Evolutionary conservation across 2,113 vertebrate genomes (phyloP), one percentile per base, ranked within the genome.

Genomic region (Scopus umbretta): DNA sequence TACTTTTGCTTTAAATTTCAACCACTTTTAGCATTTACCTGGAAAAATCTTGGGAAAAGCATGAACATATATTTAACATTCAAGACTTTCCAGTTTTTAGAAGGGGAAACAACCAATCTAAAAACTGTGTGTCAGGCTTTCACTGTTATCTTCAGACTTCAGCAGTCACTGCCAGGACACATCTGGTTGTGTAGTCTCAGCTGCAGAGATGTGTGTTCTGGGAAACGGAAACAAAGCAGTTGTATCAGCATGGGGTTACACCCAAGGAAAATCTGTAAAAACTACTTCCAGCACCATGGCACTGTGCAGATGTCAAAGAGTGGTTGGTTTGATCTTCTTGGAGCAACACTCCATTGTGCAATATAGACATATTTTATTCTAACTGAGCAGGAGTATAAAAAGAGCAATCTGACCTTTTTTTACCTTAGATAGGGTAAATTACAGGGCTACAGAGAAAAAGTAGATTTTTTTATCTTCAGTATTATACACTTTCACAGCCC

Each of bases 241-340:
- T 53, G 2, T 23, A 21, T 22, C 30, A 43, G 14, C 16, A 52
- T 29, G 9, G 36, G 34, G 45, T 21, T n/a, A 47, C 5, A 53
- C 21, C 4, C 20, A 43, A 87, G 34, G 18, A 56, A 90, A 78
- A 80, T 18, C 16, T 49, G 18, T 34, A 9, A 78, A 80, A 65
- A 17, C 15, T 73, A 20, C 42, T 52, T 63, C 36, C 29, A 73
- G 40, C 17, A 40, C 34, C 34, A 49, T 5, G 9, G 21, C 36
- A 56, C 12, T 5, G 1, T 40, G 25, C 9, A 16, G 32, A 59
- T 68, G 10, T 25, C 26, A 47, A 81, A 80, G 10, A 1, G 0
- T 21, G 22, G 5, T 19, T 87, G 40, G 22, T 80, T 66, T 81
- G 34, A 45, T 65, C 30, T 49, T 56, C 2, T 62, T 49, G 27